These are phyloP conservation scores for Caradrina kadenii DNA, from an alignment of 2,888 invertebrate species.

Conservation along the genomic window DNA sequence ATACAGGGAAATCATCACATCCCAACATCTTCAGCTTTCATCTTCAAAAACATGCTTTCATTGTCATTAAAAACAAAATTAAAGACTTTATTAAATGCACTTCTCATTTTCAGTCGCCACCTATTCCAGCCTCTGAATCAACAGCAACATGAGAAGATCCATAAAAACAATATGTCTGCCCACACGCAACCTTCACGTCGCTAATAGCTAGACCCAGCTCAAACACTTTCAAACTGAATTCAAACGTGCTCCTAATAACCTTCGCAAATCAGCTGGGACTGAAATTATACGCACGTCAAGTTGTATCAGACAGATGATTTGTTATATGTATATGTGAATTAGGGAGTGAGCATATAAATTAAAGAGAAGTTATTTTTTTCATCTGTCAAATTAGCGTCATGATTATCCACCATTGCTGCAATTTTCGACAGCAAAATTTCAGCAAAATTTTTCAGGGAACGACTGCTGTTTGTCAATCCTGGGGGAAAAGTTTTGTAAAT, in stretches of 20 bases:
- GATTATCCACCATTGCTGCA: slow-evolving; percentile 3
- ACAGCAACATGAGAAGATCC: slow-evolving; percentile 55
- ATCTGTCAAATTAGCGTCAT: slow-evolving; percentile 9
- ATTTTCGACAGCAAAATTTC: slow-evolving; percentile 1
- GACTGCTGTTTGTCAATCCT: not conserved
- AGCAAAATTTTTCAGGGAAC: not conserved
- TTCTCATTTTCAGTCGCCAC: slow-evolving; percentile 27
- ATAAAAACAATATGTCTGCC: slow-evolving; percentile 65
- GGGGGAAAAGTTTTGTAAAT: not conserved
- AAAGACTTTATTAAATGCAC: slow-evolving; percentile 18
- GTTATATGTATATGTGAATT: slow-evolving; percentile 56
- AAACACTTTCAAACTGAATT: slow-evolving; percentile 67
- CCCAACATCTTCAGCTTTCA: not conserved
- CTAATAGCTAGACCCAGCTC: slow-evolving; percentile 59
- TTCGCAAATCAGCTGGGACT: slow-evolving; percentile 71
- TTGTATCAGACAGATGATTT: slow-evolving; percentile 69
- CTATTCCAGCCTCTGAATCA: slow-evolving; percentile 49
- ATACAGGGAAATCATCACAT: not conserved
- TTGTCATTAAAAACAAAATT: not conserved
- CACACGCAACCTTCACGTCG: slow-evolving; percentile 68
- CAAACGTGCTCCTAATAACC: slow-evolving; percentile 72
- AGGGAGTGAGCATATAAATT: slow-evolving; percentile 19
- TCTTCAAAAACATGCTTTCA: not conserved
- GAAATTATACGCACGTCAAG: slow-evolving; percentile 74
- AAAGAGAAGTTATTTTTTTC: slow-evolving; percentile 9